Evolutionary conservation across 2,113 vertebrate genomes (phyloP).

Genomic region (Okapia johnstoni): DNA sequence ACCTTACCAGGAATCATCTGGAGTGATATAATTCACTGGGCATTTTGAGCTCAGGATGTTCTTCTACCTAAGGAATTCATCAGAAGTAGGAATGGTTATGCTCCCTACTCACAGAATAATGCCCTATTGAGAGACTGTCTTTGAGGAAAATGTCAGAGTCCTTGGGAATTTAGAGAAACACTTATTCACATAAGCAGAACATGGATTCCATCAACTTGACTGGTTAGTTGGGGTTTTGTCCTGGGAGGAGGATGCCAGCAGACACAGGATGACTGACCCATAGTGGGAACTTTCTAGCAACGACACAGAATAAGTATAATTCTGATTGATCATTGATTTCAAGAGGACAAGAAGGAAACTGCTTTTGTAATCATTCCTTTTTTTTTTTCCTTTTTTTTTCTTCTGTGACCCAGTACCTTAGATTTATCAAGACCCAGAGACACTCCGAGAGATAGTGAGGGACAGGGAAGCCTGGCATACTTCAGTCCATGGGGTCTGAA

Average conservation of each 20-base stretch:
- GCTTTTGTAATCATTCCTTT: neutral
- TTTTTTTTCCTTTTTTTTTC: neutral
- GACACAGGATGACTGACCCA: neutral
- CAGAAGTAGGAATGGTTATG: neutral
- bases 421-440: neutral
- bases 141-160: neutral
- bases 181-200: neutral
- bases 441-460: neutral
- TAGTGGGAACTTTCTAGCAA: neutral
- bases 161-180: neutral
- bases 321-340: neutral
- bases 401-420: neutral
- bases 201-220: neutral
- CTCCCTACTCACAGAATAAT: neutral
- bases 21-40: too few species aligned
- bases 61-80: neutral
- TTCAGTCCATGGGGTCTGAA: neutral
- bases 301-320: neutral
- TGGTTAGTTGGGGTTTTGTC: neutral
- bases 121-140: neutral
- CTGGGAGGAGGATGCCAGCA: neutral
- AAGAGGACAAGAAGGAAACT: neutral
- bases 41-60: neutral
- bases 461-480: neutral
- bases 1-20: neutral